phyloP scores from a whole-genome alignment of 92 coral and sea anemone species.

The Porites lobata region DNA sequence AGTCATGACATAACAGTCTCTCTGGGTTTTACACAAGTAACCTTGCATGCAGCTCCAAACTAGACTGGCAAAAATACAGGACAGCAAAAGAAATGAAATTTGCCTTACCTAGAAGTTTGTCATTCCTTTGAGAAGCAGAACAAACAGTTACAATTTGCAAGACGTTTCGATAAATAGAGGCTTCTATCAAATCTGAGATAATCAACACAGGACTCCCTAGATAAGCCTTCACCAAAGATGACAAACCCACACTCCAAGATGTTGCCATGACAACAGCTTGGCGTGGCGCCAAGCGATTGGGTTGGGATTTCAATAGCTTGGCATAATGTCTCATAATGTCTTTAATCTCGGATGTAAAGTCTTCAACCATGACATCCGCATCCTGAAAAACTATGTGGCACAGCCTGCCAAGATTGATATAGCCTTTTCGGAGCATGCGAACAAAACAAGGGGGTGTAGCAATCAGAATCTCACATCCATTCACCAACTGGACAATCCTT shows the following conservation, averaged over 20 bases:
- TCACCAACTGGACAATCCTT: conserved; percentile 74
- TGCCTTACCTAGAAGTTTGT: conserved; percentile 60
- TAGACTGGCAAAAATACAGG: too few species aligned
- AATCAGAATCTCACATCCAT: conserved; percentile 94
- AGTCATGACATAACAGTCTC: too few species aligned
- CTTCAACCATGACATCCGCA: conserved; percentile 90
- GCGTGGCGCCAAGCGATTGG: conserved; percentile 85
- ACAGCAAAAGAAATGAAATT: background rate
- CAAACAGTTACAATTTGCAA: conserved; percentile 75
- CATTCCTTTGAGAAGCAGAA: conserved; percentile 71
- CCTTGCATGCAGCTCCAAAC: too few species aligned
- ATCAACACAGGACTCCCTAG: conserved; percentile 88
- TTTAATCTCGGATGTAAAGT: conserved; percentile 84
- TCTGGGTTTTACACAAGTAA: too few species aligned
- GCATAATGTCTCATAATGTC: conserved; percentile 92
- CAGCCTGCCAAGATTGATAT: conserved; percentile 77
- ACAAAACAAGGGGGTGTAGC: conserved; percentile 94
- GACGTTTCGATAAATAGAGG: conserved; percentile 85
- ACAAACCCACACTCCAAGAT: conserved; percentile 90
- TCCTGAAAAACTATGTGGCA: conserved; percentile 92
- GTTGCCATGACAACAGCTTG: conserved; percentile 88
- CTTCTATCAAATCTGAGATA: conserved; percentile 85
- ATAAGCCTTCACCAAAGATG: conserved; percentile 87
- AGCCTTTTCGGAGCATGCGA: conserved; percentile 83
- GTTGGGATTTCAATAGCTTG: conserved; percentile 74